Conservation (phyloP, 2,113 vertebrate genomes). For the Macaca fascicularis region T2T-MFA8v1.1 NC_088375.1:133782001-133782500, state of each 20-base stretch:
- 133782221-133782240: background rate
- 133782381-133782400: background rate
- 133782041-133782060: background rate
- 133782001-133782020: background rate
- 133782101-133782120: background rate
- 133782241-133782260: background rate
- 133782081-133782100: background rate
- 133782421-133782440: background rate
- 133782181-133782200: background rate
- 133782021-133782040: background rate
- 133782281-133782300: slow-evolving; percentile 3
- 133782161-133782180: background rate
- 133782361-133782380: background rate
- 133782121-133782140: background rate
- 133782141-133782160: background rate
- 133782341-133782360: background rate
- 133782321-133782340: background rate
- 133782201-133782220: background rate
- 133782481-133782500: background rate
- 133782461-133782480: background rate
- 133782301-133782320: background rate
- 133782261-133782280: background rate
- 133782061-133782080: background rate
- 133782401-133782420: background rate
- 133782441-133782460: background rate